Evolutionary conservation across 2,113 vertebrate species (phyloP).

Genomic region (Baryphthengus martii): DNA sequence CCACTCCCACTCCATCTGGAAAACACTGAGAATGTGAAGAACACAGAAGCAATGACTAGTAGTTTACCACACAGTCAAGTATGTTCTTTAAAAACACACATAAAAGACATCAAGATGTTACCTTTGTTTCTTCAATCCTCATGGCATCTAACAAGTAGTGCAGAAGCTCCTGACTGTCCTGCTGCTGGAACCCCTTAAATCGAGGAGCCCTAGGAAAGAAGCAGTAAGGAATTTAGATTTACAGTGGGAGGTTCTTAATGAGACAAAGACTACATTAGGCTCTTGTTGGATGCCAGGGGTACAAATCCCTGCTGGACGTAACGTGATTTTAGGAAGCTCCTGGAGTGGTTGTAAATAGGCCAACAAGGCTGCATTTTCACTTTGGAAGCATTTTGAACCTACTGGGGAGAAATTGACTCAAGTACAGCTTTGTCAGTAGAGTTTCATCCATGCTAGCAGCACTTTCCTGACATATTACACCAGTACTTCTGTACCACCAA

Average conservation of each 20-base stretch:
- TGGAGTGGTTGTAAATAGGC: neutral
- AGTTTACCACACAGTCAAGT: neutral
- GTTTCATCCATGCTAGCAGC: neutral
- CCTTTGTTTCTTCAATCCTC: constrained; percentile 96
- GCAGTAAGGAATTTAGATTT: neutral
- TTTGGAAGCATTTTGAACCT: neutral
- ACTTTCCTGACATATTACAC: neutral
- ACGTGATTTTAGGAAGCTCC: neutral
- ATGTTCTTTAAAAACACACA: neutral
- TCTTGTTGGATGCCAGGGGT: neutral
- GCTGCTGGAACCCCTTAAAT: constrained; percentile 98
- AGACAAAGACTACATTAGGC: neutral
- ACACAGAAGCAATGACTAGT: neutral
- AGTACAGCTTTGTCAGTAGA: neutral
- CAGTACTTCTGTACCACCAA: neutral
- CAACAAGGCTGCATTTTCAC: neutral
- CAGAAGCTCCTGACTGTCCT: constrained; percentile 97
- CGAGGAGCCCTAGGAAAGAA: constrained; percentile 82
- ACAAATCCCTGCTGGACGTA: neutral
- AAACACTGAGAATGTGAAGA: neutral
- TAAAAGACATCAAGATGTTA: constrained; percentile 44
- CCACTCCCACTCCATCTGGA: neutral
- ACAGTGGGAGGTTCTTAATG: neutral
- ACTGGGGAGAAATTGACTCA: neutral
- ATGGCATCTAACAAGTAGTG: constrained; percentile 94